Evolutionary conservation across 1,140 invertebrate genomes (phyloP), one percentile per base, ranked within the genome.

Genomic region (Megalopta genalis): DNA sequence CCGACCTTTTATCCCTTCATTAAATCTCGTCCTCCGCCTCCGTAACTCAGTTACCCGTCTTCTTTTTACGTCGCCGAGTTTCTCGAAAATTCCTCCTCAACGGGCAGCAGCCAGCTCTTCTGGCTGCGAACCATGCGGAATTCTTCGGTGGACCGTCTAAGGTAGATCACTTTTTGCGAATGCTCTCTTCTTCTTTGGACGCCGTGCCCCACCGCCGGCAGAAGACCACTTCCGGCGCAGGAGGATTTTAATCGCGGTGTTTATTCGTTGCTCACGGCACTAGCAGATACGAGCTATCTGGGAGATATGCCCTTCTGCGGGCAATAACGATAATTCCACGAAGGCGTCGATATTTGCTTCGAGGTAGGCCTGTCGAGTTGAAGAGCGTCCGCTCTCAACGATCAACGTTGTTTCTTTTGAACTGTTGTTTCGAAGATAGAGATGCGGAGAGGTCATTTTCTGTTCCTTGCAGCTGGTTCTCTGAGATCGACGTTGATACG

Each of bases 211-310:
- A 14, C 7, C 14, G 14, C 14, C 21, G 42, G 42, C 42, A 21
- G 37, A 68, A 57, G 64, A 67, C 66, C 60, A 59, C 39, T 81
- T 84, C 82, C 82, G 78, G 46, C 54, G 21, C 63, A 57, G 21
- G 60, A 57, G 71, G 18, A 81, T 81, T 85, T 63, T 59, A 32
- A 64, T 49, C 54, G 37, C 21, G 23, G 23, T 66, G 70, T 80
- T 85, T 69, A 64, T 27, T 65, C 46, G 72, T 62, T 64, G 27
- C 25, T 65, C 37, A 52, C 27, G 70, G 54, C 66, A 82, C 81
- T 59, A 77, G 27, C 21, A 37, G 69, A 76, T 82, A 85, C 64
- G 73, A 52, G 59, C 37, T 85, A 86, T 85, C 84, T 79, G n/a
- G 42, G 57, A 63, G 62, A 82, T 73, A 75, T 8, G 66, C 4